Percentiles rank a stretch among this genome's conserved stretches.
These are phyloP conservation scores for Hedya salicella DNA, from an alignment of 2,888 invertebrate genomes.

Conservation along the genomic window DNA sequence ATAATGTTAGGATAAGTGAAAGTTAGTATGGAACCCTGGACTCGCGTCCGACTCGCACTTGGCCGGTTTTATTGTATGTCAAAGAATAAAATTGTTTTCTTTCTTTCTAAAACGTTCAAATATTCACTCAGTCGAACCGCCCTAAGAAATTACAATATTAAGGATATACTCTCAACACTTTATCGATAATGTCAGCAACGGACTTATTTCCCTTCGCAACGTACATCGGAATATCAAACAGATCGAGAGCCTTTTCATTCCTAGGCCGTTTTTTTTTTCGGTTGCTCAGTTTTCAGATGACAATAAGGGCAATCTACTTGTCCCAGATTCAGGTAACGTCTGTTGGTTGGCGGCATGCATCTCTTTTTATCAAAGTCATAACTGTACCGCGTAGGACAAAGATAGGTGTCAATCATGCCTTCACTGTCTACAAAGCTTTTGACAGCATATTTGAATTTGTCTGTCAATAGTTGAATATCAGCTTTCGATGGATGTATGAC, in stretches of 20 bases:
- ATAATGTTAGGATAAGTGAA: too few species aligned
- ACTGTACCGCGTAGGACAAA: not conserved
- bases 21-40: too few species aligned
- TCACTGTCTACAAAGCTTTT: conserved; percentile 5
- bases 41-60: too few species aligned
- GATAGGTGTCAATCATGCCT: conserved; percentile 10
- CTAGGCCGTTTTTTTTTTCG: not conserved
- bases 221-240: conserved; percentile 16
- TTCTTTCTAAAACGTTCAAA: too few species aligned
- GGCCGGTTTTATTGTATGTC: too few species aligned
- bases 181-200: not conserved
- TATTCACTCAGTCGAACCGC: too few species aligned
- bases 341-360: not conserved
- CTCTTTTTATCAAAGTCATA: conserved; percentile 9
- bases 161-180: conserved; percentile 5
- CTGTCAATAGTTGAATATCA: not conserved
- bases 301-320: conserved; percentile 5
- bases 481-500: not conserved
- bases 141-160: too few species aligned
- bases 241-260: not conserved
- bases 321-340: not conserved
- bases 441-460: not conserved
- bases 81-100: too few species aligned
- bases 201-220: not conserved
- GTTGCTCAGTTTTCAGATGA: not conserved